Evolutionary conservation across 2,888 invertebrate species (phyloP).

Genomic region (Mythimna impura): DNA sequence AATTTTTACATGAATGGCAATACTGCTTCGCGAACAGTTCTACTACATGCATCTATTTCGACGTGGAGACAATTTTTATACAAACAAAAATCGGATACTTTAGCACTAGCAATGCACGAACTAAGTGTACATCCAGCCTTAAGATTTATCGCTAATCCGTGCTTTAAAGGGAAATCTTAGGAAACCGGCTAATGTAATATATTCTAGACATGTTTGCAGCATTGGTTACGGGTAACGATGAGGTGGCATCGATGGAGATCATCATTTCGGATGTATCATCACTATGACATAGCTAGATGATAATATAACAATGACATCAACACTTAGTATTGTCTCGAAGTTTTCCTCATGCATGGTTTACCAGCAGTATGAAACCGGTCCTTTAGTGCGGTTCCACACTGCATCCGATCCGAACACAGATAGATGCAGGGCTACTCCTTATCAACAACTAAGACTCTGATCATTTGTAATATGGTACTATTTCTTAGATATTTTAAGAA

Average conservation of each 20-base stretch:
- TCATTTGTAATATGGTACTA: no score
- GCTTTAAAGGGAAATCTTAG: conserved; percentile 26
- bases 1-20: no score
- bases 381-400: neutral
- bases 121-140: neutral
- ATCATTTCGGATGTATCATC: conserved; percentile 36
- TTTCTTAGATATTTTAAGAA: no score
- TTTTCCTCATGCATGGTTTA: neutral
- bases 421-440: neutral
- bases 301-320: conserved; percentile 37
- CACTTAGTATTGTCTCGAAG: neutral
- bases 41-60: no score
- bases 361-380: neutral
- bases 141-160: conserved; percentile 44
- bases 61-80: neutral
- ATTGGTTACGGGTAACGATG: conserved; percentile 23
- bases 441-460: no score
- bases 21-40: no score
- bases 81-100: neutral
- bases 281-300: conserved; percentile 27
- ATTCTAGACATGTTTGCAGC: conserved; percentile 47
- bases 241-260: conserved; percentile 14
- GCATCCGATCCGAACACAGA: neutral
- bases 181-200: conserved; percentile 17
- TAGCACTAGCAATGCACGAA: neutral